Evolutionary conservation across 1,140 invertebrate genomes (phyloP).

Genomic region (Calephelis nemesis): DNA sequence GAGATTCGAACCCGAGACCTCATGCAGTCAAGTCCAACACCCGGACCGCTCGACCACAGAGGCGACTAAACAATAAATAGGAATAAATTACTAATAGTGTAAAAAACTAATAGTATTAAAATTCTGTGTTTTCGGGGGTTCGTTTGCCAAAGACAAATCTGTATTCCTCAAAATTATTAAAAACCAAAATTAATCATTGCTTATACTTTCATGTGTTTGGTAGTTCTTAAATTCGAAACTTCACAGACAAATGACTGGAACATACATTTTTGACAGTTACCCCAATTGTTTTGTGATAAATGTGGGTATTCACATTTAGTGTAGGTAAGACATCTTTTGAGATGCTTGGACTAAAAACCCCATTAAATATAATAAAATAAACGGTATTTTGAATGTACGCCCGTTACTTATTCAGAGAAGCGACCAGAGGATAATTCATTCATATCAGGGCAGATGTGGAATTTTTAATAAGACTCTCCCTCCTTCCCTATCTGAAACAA

Average conservation of each 20-base stretch:
- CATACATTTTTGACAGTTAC: constrained; percentile 14
- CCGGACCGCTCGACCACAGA: too few species aligned
- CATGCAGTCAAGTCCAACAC: too few species aligned
- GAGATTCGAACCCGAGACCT: too few species aligned
- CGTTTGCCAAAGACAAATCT: too few species aligned
- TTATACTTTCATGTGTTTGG: background rate
- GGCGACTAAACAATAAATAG: too few species aligned
- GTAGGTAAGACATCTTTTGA: constrained; percentile 32
- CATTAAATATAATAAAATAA: constrained; percentile 64
- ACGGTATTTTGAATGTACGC: constrained; percentile 61
- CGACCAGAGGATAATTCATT: constrained; percentile 66
- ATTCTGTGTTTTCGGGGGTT: too few species aligned
- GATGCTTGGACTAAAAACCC: constrained; percentile 59
- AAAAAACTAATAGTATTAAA: too few species aligned
- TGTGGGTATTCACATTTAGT: constrained; percentile 32
- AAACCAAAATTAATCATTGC: background rate
- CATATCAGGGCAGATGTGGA: constrained; percentile 55
- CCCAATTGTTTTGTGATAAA: constrained; percentile 23
- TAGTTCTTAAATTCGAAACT: background rate
- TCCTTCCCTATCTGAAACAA: constrained; percentile 14
- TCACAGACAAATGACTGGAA: background rate
- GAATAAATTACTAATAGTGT: too few species aligned
- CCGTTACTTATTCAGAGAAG: constrained; percentile 66
- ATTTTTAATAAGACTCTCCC: constrained; percentile 53
- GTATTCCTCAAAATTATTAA: too few species aligned